These are phyloP conservation scores for Thera britannica DNA, from an alignment of 2,888 invertebrate genomes.

Conservation along the genomic window DNA sequence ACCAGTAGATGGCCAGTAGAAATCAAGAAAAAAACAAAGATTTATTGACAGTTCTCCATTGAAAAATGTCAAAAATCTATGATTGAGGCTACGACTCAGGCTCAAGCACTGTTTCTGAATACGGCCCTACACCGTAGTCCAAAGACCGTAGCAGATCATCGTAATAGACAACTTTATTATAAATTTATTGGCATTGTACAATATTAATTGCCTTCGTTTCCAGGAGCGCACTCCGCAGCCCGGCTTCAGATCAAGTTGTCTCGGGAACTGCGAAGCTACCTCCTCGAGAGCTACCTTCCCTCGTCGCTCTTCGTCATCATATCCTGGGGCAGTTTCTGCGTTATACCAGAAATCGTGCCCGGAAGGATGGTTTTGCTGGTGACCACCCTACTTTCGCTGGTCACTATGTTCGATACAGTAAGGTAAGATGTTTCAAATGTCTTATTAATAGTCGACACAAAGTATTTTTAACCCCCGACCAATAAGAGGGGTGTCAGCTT, in stretches of 20 bases:
- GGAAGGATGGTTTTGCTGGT: conserved; percentile 87
- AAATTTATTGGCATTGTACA: conserved; percentile 7
- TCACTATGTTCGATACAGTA: conserved; percentile 88
- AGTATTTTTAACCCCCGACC: no score
- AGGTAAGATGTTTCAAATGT: conserved; percentile 62
- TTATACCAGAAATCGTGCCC: conserved; percentile 87
- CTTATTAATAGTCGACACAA: no score
- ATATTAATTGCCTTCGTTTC: conserved; percentile 36
- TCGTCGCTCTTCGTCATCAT: conserved; percentile 87
- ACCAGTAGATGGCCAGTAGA: no score
- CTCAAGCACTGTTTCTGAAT: no score
- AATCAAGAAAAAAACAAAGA: no score
- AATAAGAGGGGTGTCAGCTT: no score
- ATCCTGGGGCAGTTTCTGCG: conserved; percentile 88
- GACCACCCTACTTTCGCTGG: conserved; percentile 86
- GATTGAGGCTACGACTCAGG: no score
- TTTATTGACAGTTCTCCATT: no score
- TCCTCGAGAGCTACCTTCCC: conserved; percentile 86
- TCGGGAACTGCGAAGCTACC: conserved; percentile 85
- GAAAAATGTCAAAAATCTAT: no score
- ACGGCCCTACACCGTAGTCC: background rate
- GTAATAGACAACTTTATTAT: background rate
- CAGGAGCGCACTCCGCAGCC: conserved; percentile 86
- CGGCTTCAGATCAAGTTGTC: conserved; percentile 85
- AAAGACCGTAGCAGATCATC: no score